Conservation (phyloP, 1,140 invertebrate species). For the Drosophila parvula region DNA sequence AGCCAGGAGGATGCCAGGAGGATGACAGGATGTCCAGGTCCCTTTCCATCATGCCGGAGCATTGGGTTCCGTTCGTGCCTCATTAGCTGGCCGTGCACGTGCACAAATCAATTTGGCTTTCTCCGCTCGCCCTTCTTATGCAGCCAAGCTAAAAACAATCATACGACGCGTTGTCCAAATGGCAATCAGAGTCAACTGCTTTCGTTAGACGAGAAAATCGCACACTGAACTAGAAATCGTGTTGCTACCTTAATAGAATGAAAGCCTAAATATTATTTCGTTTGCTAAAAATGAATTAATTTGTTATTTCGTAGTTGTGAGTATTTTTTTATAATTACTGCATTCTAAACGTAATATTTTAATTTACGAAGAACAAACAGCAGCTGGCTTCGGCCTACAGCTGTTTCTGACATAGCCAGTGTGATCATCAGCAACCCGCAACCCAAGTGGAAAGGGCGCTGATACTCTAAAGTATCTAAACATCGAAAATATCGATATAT, state of each 20-base stretch:
- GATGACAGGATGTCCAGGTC: conserved; percentile 1
- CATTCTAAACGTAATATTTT: too few species aligned
- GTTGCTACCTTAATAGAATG: background rate
- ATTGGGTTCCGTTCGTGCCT: conserved; percentile 30
- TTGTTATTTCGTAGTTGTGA: too few species aligned
- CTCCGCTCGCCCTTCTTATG: conserved; percentile 20
- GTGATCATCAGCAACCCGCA: too few species aligned
- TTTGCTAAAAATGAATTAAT: background rate
- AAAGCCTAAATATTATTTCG: background rate
- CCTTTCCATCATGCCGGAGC: conserved; percentile 15
- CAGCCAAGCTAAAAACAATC: conserved; percentile 63
- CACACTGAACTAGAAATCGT: conserved; percentile 8
- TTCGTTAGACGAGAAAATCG: conserved; percentile 42
- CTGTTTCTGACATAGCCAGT: too few species aligned
- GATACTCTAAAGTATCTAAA: too few species aligned
- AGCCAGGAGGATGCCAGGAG: conserved; percentile 12
- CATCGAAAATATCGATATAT: too few species aligned
- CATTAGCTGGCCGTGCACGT: conserved; percentile 77
- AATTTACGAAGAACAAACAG: too few species aligned
- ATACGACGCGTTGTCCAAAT: conserved; percentile 70
- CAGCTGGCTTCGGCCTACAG: too few species aligned
- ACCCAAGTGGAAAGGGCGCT: too few species aligned
- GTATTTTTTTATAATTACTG: too few species aligned
- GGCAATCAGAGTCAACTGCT: conserved; percentile 71
- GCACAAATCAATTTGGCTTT: conserved; percentile 74